Evolutionary conservation across 2,113 vertebrate genomes (phyloP).

Genomic region (Psettodes erumei): DNA sequence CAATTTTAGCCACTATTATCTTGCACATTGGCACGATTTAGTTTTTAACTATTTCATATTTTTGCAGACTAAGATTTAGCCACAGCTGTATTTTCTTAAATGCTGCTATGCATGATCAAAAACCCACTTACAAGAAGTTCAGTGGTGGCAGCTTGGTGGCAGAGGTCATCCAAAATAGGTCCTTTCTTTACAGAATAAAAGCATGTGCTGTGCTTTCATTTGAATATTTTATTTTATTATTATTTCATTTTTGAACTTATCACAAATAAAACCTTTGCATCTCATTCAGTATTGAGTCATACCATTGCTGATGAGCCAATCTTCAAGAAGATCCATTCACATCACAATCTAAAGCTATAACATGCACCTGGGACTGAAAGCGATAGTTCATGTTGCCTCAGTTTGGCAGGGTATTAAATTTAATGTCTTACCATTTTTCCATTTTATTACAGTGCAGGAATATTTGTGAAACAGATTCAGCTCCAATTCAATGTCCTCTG

Average conservation of each 20-base stretch:
- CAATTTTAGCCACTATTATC: background rate
- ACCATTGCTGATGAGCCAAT: background rate
- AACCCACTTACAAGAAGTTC: background rate
- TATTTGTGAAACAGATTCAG: background rate
- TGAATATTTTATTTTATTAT: no score
- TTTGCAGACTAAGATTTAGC: background rate
- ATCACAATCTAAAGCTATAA: background rate
- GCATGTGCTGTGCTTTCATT: background rate
- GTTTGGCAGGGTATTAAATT: background rate
- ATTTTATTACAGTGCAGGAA: background rate
- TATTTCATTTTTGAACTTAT: no score
- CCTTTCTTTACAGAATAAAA: background rate
- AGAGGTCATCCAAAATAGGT: no score
- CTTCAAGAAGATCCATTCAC: background rate
- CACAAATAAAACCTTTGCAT: background rate
- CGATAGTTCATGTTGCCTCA: constrained; percentile 2
- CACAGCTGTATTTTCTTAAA: background rate
- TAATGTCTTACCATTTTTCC: background rate
- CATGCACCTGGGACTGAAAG: background rate
- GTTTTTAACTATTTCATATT: background rate
- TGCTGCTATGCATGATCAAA: background rate
- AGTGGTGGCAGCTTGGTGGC: no score
- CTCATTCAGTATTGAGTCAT: background rate
- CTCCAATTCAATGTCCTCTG: constrained; percentile 10
- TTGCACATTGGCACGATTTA: background rate